Base-by-base conservation (phyloP, 2,888 invertebrate species). In the Sycophila texana region DNA sequence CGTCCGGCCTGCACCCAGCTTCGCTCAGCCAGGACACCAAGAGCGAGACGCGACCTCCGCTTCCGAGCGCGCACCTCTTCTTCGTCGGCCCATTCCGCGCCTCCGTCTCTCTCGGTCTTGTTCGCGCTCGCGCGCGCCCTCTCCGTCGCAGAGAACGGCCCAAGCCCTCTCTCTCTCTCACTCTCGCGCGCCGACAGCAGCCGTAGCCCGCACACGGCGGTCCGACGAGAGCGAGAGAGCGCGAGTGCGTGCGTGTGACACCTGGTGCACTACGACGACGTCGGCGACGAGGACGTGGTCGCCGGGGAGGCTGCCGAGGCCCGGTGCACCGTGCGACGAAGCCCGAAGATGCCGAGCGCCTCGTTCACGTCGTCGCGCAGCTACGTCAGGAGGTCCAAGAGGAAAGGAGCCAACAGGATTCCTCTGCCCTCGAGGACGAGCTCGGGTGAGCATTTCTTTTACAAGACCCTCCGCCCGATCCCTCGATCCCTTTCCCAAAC, bases 361-460 rank as follows among this genome's bases (percentile, higher is more conserved):
- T 97, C 97, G 91, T 96, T 97, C 92, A 96, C 96, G 91, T 96
- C 96, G 92, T 96, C 96, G 92, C 95, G 96, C 93, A 96, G 96
- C 92, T 96, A 96, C 93, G 95, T 96, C 90, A 94, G 97, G 92
- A 95, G 97, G 92, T 97, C 97, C 91, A 94, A 96, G 91, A 95
- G 97, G 93, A 96, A 97, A 95, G 96, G 95, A 91, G 95, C 95
- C 88, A 96, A 96, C 92, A 94, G 97, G 91, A 96, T 95, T 91
- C 95, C 95, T 87, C 92, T 95, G 91, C 95, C 95, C 90, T 95
- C 95, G 88, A 93, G 95, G 92, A 95, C 95, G 90, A 95, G 94
- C 92, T 94, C 95, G 92, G 95, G 95, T 95, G 93, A 94, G 94
- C 78, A 2, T 65, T 16, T 16, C 14, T 13, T 22, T 12, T 74